Conservation (phyloP, 2,797 vertebrate genomes). For the Rhinophrynus dorsalis region DNA sequence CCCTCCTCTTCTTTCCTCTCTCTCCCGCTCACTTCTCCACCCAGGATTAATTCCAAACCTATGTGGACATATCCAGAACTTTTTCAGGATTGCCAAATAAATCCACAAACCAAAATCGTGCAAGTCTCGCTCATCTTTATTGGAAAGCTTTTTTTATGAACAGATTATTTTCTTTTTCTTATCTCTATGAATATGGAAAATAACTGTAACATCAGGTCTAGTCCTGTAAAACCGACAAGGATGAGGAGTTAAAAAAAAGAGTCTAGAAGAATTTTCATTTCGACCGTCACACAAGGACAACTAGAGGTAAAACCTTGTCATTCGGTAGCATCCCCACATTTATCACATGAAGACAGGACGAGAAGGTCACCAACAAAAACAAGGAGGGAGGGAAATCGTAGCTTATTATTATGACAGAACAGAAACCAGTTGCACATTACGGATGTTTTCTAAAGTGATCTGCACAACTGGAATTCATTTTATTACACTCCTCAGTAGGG, state of each 20-base stretch:
- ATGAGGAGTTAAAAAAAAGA: neutral
- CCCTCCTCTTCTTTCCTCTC: too few species aligned
- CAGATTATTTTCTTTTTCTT: too few species aligned
- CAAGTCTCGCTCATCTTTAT: too few species aligned
- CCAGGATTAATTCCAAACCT: too few species aligned
- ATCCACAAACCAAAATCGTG: too few species aligned
- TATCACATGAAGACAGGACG: slow-evolving; percentile 39
- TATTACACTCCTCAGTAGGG: too few species aligned
- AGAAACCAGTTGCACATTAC: slow-evolving; percentile 33
- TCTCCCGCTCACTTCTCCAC: too few species aligned
- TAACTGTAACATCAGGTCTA: neutral
- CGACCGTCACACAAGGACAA: slow-evolving; percentile 23
- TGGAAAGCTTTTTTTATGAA: too few species aligned
- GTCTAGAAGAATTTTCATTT: slow-evolving; percentile 8
- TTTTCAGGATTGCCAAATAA: too few species aligned
- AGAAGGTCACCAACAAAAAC: slow-evolving; percentile 29
- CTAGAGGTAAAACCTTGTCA: slow-evolving; percentile 28
- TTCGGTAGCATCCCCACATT: slow-evolving; percentile 32
- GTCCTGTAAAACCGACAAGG: slow-evolving; percentile 11
- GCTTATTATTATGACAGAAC: slow-evolving; percentile 20
- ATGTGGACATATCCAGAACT: too few species aligned
- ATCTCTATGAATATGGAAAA: neutral
- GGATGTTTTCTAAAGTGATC: slow-evolving; percentile 2
- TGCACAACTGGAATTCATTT: slow-evolving; percentile 24
- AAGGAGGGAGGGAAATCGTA: slow-evolving; percentile 18